Base-by-base conservation (phyloP, 2,797 vertebrate species). In the Gymnopithys bicolor region DNA sequence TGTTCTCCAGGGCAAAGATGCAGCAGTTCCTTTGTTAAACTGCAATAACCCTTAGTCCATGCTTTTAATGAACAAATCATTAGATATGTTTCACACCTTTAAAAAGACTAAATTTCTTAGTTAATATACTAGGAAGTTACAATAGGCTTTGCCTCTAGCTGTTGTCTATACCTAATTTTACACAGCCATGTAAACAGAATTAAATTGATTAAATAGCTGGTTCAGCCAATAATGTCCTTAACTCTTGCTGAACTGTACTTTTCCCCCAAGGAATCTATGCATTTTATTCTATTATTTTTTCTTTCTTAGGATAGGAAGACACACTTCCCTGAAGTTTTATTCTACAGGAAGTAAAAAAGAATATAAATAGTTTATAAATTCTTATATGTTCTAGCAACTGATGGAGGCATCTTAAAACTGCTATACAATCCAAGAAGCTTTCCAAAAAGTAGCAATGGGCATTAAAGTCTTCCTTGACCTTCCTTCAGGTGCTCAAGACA, bases 161-260 rank as follows among this genome's bases (percentile, higher is more conserved):
- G 9, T 89, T 88, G 94, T 87, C 56, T 83, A 58, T 25, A 62
- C 35, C 14, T 82, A 33, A 62, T 80, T 93, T 96, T 89, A 79
- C n/a, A 48, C 55, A 91, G 51, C 9, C 15, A 55, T 35, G 46
- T 56, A 81, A 84, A 32, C 33, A 91, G 71, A 94, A 85, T 80
- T 35, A 69, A 80, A 70, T 81, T 64, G 18, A 70, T 89, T 52
- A 82, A 92, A 87, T 45, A 82, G 33, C 39, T 80, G 22, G 30
- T 85, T 91, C 41, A 74, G 35, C 66, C 1, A 17, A 60, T 68
- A 78, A 41, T 14, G 33, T 51, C 45, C 59, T 94, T 73, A 87
- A 59, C 32, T 82, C 39, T 52, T 63, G 35, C 63, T 63, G 62
- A 17, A n/a, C 52, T 0, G 0, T 33, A 39, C 69, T 93, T 80